These are phyloP conservation scores for Nomada ferruginata DNA, from an alignment of 2,888 invertebrate genomes.

Conservation along the genomic window DNA sequence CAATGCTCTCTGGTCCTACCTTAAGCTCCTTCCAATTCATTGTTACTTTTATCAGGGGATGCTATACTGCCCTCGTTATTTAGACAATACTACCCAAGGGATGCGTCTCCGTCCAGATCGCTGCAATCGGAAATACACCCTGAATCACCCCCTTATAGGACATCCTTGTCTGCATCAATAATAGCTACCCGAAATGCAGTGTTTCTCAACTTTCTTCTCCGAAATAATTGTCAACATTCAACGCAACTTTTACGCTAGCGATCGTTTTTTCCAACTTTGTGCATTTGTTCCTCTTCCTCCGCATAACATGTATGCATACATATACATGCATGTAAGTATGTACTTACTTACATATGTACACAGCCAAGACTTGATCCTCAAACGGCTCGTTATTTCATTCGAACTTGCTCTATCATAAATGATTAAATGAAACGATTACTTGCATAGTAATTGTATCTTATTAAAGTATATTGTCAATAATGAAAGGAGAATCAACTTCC, in stretches of 20 bases:
- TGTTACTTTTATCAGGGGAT: conserved; percentile 62
- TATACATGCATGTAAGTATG: too few relatives aligned
- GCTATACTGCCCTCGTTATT: conserved; percentile 55
- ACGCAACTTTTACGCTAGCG: too few relatives aligned
- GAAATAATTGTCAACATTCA: neutral
- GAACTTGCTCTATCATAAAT: conserved; percentile 34
- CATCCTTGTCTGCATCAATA: conserved; percentile 74
- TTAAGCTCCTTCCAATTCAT: conserved; percentile 63
- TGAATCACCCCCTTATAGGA: conserved; percentile 64
- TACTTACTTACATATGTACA: neutral
- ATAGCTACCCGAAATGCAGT: conserved; percentile 70
- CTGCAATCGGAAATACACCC: conserved; percentile 70
- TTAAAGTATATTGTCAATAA: conserved; percentile 7
- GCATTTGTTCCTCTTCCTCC: neutral
- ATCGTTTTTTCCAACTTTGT: neutral
- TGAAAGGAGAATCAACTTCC: conserved; percentile 5
- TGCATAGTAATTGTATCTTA: conserved; percentile 27
- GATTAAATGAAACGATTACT: conserved; percentile 50
- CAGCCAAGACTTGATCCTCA: conserved; percentile 19
- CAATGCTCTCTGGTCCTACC: conserved; percentile 30
- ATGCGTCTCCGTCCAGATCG: conserved; percentile 54
- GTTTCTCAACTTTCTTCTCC: conserved; percentile 68
- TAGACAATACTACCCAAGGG: conserved; percentile 29
- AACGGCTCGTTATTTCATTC: conserved; percentile 58
- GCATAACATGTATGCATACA: neutral